These are phyloP conservation scores for Gobio occitaniae DNA, from an alignment of 2,797 vertebrate species.

Conservation along the genomic window DNA sequence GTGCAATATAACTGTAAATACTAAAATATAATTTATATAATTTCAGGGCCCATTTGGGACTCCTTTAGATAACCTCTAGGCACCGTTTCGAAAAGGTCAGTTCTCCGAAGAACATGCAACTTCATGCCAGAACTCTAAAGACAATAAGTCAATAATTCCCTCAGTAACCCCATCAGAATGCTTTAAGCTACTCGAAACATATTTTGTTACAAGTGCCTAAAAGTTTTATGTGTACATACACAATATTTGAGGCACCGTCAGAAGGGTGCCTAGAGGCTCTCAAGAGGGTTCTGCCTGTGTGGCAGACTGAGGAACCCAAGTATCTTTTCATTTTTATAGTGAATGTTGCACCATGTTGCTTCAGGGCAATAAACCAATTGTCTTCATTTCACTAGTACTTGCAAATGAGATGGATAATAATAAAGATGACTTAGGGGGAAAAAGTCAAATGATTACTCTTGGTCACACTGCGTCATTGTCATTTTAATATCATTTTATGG, in stretches of 20 bases:
- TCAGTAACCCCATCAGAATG: neutral
- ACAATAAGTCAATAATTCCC: neutral
- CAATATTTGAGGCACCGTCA: slow-evolving; percentile 9
- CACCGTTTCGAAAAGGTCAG: neutral
- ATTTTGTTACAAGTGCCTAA: neutral
- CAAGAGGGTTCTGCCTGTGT: neutral
- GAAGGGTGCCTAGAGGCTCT: slow-evolving; percentile 18
- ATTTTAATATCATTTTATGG: neutral
- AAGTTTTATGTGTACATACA: neutral
- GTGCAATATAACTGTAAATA: neutral
- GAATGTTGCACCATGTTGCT: slow-evolving; percentile 20
- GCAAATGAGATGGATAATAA: neutral
- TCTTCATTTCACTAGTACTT: neutral
- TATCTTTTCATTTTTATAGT: slow-evolving; percentile 8
- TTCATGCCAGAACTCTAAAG: neutral
- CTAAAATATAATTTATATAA: neutral
- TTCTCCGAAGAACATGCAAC: neutral
- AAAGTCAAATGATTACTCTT: neutral
- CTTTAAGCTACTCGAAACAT: slow-evolving; percentile 8
- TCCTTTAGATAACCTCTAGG: neutral
- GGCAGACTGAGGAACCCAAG: neutral
- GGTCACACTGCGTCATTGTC: neutral
- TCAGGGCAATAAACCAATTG: neutral
- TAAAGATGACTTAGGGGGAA: neutral
- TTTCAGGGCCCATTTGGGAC: neutral